phyloP scores from a whole-genome alignment of 2,797 vertebrate genomes.

The Lindbergichthys nudifrons region DNA sequence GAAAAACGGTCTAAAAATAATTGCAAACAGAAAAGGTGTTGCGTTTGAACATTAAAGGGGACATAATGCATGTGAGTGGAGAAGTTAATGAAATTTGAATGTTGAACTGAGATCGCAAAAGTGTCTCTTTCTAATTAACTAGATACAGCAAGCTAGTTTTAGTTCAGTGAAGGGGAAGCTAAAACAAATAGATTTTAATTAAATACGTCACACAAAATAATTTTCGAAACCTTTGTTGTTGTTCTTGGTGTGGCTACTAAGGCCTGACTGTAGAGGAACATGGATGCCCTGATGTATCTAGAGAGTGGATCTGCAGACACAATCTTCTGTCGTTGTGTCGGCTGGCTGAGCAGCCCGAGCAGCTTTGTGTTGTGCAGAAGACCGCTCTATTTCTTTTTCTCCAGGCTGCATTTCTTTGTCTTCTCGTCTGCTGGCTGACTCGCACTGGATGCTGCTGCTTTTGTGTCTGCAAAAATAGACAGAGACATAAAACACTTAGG shows the following conservation, averaged over 20 bases:
- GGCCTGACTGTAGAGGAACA: conserved; percentile 63
- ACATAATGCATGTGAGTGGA: conserved; percentile 15
- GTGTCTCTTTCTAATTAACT: conserved; percentile 8
- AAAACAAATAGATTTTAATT: conserved; percentile 41
- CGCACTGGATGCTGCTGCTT: conserved; percentile 51
- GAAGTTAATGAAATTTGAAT: conserved; percentile 23
- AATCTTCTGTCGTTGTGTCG: conserved; percentile 65
- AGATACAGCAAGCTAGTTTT: conserved; percentile 27
- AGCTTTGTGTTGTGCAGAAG: conserved; percentile 45
- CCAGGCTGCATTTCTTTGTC: conserved; percentile 65
- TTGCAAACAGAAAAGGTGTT: background rate
- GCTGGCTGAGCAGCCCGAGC: conserved; percentile 60
- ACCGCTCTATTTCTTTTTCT: conserved; percentile 70
- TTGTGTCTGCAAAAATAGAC: conserved; percentile 68
- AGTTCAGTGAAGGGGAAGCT: conserved; percentile 36
- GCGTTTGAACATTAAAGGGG: conserved; percentile 30
- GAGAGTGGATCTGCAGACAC: conserved; percentile 67
- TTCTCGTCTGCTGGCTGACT: conserved; percentile 67
- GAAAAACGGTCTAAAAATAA: conserved; percentile 9
- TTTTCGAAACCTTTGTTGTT: conserved; percentile 55
- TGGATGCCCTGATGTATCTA: conserved; percentile 68
- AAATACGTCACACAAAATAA: conserved; percentile 50
- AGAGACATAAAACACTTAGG: conserved; percentile 29
- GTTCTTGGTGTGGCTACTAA: conserved; percentile 62
- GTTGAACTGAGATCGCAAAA: conserved; percentile 33